phyloP scores from a whole-genome alignment of 23 tunicate species.

The Ascidia mentula region DNA sequence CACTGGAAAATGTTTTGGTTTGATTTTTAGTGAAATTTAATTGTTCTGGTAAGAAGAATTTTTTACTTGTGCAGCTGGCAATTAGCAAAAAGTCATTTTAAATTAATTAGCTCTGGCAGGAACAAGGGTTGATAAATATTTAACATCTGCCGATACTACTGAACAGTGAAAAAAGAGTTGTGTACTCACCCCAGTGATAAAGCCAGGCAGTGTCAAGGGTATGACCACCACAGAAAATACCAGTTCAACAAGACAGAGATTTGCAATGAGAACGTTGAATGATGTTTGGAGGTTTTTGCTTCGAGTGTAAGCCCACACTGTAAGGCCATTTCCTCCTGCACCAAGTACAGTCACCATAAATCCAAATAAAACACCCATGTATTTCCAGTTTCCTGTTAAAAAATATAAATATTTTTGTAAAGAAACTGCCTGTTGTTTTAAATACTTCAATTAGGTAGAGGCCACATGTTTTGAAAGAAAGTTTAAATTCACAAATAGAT shows the following conservation, averaged over 20 bases:
- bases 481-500: too few relatives aligned
- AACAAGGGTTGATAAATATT: too few relatives aligned
- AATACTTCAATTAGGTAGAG: too few relatives aligned
- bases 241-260: slow-evolving; percentile 73
- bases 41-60: too few relatives aligned
- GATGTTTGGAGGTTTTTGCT: slow-evolving; percentile 90
- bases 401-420: too few relatives aligned
- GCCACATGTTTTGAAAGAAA: too few relatives aligned
- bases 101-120: too few relatives aligned
- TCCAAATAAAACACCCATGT: slow-evolving; percentile 59
- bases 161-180: background rate
- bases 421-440: background rate
- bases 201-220: slow-evolving; percentile 63
- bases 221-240: slow-evolving; percentile 68
- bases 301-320: slow-evolving; percentile 80
- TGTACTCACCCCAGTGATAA: slow-evolving; percentile 53
- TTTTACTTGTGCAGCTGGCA: too few relatives aligned
- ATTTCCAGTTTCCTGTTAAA: slow-evolving; percentile 44
- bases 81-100: too few relatives aligned
- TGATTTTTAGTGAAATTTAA: too few relatives aligned
- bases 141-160: too few relatives aligned
- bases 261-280: slow-evolving; percentile 84
- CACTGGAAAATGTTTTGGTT: too few relatives aligned
- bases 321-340: slow-evolving; percentile 77
- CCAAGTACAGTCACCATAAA: slow-evolving; percentile 67